These are phyloP conservation scores for Coenobita brevimanus DNA, from an alignment of 1,140 invertebrate species.

Conservation along the genomic window DNA sequence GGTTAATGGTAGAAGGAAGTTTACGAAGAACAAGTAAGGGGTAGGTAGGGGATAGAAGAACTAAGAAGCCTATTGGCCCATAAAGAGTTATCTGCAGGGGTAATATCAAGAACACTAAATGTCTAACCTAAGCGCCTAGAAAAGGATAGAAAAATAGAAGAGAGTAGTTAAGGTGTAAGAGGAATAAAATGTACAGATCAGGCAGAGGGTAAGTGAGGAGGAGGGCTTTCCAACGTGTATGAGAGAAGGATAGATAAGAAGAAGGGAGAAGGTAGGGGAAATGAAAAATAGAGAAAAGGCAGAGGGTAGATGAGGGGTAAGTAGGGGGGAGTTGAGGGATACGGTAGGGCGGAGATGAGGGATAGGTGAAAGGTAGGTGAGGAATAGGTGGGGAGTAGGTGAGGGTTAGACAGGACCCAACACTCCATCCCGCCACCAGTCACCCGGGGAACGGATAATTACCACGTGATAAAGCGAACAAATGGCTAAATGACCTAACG, in stretches of 20 bases:
- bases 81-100: too few relatives aligned
- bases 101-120: too few relatives aligned
- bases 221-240: too few relatives aligned
- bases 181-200: not conserved
- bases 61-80: too few relatives aligned
- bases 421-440: not conserved
- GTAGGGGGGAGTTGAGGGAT: not conserved
- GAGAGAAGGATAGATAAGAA: not conserved
- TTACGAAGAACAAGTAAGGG: too few relatives aligned
- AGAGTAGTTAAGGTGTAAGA: not conserved
- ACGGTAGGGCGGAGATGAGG: not conserved
- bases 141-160: not conserved
- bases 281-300: not conserved
- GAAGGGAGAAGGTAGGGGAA: not conserved
- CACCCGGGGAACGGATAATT: constrained; percentile 42
- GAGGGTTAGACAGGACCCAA: not conserved
- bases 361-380: not conserved
- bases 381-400: not conserved
- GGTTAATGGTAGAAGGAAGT: too few relatives aligned
- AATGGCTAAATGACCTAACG: constrained; percentile 59
- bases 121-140: not conserved
- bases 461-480: constrained; percentile 60
- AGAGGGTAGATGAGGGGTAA: not conserved
- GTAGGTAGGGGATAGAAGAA: too few relatives aligned
- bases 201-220: not conserved